These are phyloP conservation scores for Apodemia arnacis DNA, from an alignment of 2,888 invertebrate genomes.

Conservation along the genomic window DNA sequence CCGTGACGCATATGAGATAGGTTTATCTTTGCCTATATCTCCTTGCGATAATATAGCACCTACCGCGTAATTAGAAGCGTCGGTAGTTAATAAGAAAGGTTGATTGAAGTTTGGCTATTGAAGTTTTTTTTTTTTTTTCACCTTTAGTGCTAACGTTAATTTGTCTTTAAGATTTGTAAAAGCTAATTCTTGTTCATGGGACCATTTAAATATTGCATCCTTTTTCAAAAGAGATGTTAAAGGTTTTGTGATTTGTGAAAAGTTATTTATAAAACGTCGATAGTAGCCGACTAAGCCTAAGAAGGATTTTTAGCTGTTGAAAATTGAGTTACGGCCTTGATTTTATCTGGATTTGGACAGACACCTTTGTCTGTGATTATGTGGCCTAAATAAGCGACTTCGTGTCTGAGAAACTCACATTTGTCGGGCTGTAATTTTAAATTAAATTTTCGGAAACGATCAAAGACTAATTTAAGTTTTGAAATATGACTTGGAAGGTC, in stretches of 20 bases:
- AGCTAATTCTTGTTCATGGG: too few relatives aligned
- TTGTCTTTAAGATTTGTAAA: too few relatives aligned
- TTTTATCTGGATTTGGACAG: neutral
- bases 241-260: neutral
- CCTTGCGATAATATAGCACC: neutral
- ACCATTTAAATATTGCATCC: too few relatives aligned
- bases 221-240: too few relatives aligned
- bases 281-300: conserved; percentile 3
- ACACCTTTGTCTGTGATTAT: conserved; percentile 68
- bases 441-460: conserved; percentile 29
- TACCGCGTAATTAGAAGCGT: conserved; percentile 6
- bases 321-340: conserved; percentile 7
- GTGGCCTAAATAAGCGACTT: conserved; percentile 85
- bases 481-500: conserved; percentile 35
- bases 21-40: neutral
- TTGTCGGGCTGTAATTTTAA: conserved; percentile 80
- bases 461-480: conserved; percentile 44
- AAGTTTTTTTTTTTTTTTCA: too few relatives aligned
- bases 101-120: neutral
- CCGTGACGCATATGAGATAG: neutral
- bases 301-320: conserved; percentile 1
- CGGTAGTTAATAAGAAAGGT: conserved; percentile 5
- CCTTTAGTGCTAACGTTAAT: too few relatives aligned
- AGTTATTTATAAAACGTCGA: conserved; percentile 8
- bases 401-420: conserved; percentile 81